A percentile compares a stretch with the other conserved stretches of the same genome.
Conservation (phyloP, 2,888 invertebrate genomes). For the Sarcophaga carnaria region DNA sequence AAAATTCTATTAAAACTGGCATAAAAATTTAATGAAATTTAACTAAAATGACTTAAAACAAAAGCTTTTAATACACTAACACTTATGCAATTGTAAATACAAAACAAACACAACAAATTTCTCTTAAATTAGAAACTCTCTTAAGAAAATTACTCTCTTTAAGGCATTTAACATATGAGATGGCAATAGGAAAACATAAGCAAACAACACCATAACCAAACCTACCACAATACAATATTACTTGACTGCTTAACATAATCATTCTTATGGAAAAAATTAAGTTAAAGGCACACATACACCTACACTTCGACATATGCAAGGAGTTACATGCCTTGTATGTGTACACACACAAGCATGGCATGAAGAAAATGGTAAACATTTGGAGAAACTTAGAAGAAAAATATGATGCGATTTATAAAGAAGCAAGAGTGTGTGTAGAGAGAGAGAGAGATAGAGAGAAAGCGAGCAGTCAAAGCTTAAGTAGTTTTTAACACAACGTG, state of each 20-base stretch:
- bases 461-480: neutral
- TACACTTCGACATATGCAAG: neutral
- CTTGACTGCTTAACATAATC: slow-evolving; percentile 64
- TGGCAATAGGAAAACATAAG: too few relatives aligned
- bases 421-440: neutral
- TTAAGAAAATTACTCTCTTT: slow-evolving; percentile 29
- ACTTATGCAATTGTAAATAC: slow-evolving; percentile 9
- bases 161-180: slow-evolving; percentile 25
- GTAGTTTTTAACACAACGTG: neutral
- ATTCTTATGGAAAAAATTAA: too few relatives aligned
- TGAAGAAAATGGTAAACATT: too few relatives aligned
- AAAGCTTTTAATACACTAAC: slow-evolving; percentile 20
- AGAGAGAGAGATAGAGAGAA: neutral
- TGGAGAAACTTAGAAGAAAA: too few relatives aligned
- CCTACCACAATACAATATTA: slow-evolving; percentile 65
- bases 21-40: slow-evolving; percentile 27
- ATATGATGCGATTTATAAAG: too few relatives aligned
- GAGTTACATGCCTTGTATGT: neutral
- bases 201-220: neutral
- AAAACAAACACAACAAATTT: neutral
- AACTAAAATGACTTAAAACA: neutral
- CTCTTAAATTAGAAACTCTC: slow-evolving; percentile 10
- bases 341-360: too few relatives aligned
- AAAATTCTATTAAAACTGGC: slow-evolving; percentile 18
- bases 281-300: neutral